These are phyloP conservation scores for Ranitomeya variabilis DNA, from an alignment of 2,113 vertebrate genomes.

Conservation along the genomic window DNA sequence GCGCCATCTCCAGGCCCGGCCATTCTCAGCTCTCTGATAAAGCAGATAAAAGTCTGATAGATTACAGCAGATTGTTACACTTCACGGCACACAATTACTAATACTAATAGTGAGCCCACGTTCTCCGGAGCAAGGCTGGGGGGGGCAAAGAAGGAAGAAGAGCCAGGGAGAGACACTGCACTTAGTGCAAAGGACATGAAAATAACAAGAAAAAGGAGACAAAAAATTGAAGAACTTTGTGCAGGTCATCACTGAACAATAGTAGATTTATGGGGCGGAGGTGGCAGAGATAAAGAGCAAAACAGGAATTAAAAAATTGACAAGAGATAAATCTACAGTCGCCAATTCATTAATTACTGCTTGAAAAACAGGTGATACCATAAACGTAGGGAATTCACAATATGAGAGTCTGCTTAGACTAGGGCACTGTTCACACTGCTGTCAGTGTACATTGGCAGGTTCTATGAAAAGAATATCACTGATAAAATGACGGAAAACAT, in stretches of 20 bases:
- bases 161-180: background rate
- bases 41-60: conserved; percentile 88
- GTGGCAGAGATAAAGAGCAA: background rate
- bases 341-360: background rate
- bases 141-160: conserved; percentile 17
- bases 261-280: background rate
- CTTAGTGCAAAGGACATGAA: conserved; percentile 26
- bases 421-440: background rate
- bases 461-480: no score
- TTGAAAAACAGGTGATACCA: background rate
- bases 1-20: conserved; percentile 89
- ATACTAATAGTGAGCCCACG: conserved; percentile 73
- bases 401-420: background rate
- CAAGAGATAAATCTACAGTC: background rate
- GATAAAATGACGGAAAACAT: no score
- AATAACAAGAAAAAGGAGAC: conserved; percentile 22
- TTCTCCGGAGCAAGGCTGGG: conserved; percentile 42
- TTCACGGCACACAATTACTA: conserved; percentile 81
- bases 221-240: background rate
- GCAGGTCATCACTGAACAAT: background rate
- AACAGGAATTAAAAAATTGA: conserved; percentile 5
- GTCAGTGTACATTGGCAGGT: no score
- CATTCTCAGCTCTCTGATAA: conserved; percentile 90
- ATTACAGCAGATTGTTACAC: conserved; percentile 95
- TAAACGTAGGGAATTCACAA: background rate